Base-by-base conservation (phyloP, 1,140 invertebrate genomes). In the Pantala flavescens region DNA sequence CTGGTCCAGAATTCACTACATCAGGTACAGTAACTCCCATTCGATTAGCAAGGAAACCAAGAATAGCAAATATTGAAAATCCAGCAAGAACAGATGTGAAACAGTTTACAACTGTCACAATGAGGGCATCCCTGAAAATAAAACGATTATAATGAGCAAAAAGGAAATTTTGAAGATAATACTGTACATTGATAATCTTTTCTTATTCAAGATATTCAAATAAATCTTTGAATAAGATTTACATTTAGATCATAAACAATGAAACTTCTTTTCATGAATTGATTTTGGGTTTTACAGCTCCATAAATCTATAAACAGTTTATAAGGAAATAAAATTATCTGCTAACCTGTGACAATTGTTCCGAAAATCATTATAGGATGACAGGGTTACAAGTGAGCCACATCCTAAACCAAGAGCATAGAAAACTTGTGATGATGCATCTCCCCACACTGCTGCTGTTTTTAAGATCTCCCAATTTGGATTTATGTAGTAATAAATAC, bases 31-130 rank as follows among this genome's bases (percentile, higher is more conserved):
- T 19, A 19, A 63, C 49, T 7, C 49, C 49, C 49, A 84, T 81
- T 75, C 82, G 78, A 36, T 86, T 78, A 7, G 89, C 88, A 78
- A 91, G 86, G 78, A 90, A 91, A 21, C 93, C 93, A 43, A 95
- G 84, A 19, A 94, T 89, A 12, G 91, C 91, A 80, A 96, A 90
- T 71, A 93, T 91, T 0, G 90, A 92, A 72, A 90, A 87, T n/a
- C 90, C 90, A 16, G 90, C 90, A 79, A 90, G 91, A 19, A 92
- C 82, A 10, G 90, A 91, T 0, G 91, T 92, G 71, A 86, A 82
- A 76, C 91, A 87, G 82, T 95, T 94, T 0, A 89, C 85, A 0
- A 88, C 79, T 0, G 89, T 87, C n/a, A 92, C 89, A 75, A 91
- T 85, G 16, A 89, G 79, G 0, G 88, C 88, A 79, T 91, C 90